phyloP scores from a whole-genome alignment of 2,113 vertebrate genomes.

The Chauna torquata region DNA sequence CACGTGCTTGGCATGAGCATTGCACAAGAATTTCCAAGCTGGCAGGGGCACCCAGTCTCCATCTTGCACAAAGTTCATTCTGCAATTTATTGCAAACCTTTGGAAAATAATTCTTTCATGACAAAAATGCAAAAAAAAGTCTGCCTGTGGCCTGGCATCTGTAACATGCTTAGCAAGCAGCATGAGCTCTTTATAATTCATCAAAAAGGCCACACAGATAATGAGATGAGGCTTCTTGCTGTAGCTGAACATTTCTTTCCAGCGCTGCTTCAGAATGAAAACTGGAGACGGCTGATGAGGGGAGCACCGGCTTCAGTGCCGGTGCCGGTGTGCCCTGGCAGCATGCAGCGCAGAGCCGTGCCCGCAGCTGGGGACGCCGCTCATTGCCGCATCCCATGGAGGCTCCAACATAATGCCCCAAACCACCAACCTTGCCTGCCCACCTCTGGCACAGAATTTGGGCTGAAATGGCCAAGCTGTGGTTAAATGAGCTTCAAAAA shows the following conservation, averaged over 20 bases:
- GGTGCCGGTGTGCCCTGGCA: rapidly evolving
- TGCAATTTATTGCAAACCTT: not conserved
- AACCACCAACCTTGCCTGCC: not conserved
- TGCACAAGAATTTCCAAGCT: not conserved
- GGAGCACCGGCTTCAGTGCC: rapidly evolving
- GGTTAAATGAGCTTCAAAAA: not conserved
- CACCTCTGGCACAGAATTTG: not conserved
- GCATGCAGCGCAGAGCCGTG: not conserved
- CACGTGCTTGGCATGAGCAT: not conserved
- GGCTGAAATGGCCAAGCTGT: not conserved
- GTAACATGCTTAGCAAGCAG: conserved; percentile 14
- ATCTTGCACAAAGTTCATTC: not conserved
- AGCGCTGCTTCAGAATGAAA: not conserved
- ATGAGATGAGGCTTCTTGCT: not conserved
- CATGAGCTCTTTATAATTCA: conserved; percentile 58
- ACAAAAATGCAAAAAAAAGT: not conserved
- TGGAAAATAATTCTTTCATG: not conserved
- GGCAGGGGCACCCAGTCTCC: not conserved
- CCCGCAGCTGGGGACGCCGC: rapidly evolving
- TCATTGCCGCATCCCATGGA: not conserved
- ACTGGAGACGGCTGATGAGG: rapidly evolving
- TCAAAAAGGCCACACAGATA: conserved; percentile 54
- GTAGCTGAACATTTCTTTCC: not conserved
- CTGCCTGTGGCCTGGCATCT: not conserved
- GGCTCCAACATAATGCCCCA: not conserved